Conservation (phyloP, 2,888 invertebrate genomes). For the Cosmia pyralina region DNA sequence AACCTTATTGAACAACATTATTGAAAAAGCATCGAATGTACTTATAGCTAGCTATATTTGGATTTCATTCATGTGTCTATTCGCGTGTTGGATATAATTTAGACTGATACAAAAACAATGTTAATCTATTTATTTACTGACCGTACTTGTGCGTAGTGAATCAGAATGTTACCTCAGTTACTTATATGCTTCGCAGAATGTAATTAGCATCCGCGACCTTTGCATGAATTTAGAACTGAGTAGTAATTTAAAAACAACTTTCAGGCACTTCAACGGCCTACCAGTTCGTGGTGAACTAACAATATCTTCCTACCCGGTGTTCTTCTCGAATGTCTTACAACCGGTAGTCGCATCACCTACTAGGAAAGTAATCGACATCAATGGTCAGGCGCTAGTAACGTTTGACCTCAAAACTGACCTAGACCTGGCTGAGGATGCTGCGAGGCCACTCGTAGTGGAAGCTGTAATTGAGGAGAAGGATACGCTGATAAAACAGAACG, state of each 20-base stretch:
- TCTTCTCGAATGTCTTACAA: slow-evolving; percentile 94
- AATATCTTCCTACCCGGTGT: slow-evolving; percentile 95
- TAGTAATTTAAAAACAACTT: slow-evolving; percentile 21
- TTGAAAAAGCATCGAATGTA: slow-evolving; percentile 29
- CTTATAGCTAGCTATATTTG: slow-evolving; percentile 16
- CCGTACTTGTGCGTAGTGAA: slow-evolving; percentile 10
- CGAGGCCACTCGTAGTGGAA: slow-evolving; percentile 95
- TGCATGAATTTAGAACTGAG: slow-evolving; percentile 7
- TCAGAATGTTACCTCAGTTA: slow-evolving; percentile 40
- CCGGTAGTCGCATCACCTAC: slow-evolving; percentile 93
- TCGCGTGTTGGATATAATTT: slow-evolving; percentile 33
- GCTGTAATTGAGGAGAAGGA: slow-evolving; percentile 97
- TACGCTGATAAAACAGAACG: slow-evolving; percentile 95
- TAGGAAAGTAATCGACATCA: slow-evolving; percentile 92
- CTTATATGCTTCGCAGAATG: slow-evolving; percentile 23
- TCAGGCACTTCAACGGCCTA: slow-evolving; percentile 95
- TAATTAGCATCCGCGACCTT: slow-evolving; percentile 35
- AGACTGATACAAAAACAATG: not conserved
- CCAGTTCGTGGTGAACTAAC: slow-evolving; percentile 96
- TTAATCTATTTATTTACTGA: slow-evolving; percentile 26
- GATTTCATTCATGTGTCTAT: slow-evolving; percentile 27
- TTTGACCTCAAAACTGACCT: slow-evolving; percentile 94
- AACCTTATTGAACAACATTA: slow-evolving; percentile 32
- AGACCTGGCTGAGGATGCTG: slow-evolving; percentile 94
- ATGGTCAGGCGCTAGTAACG: slow-evolving; percentile 92